Base-by-base conservation (phyloP, 1,140 invertebrate species). In the Drosophila varians region DNA sequence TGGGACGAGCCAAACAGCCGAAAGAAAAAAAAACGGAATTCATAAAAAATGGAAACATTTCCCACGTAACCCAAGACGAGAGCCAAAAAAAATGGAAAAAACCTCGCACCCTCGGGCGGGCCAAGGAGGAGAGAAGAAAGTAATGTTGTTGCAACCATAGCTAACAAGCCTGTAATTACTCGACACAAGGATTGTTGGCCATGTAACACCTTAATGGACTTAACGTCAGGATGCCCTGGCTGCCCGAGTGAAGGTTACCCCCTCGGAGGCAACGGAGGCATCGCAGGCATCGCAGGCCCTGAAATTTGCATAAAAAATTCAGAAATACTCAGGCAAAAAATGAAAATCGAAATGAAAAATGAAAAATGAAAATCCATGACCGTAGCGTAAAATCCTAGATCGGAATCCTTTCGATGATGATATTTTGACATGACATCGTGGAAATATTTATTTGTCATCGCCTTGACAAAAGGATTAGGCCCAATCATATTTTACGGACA, bases 131-230 rank as follows among this genome's bases (percentile, higher is more conserved):
- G n/a, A 42, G 36, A 69, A 73, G 56, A 66, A 68, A 68, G 57
- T 68, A 80, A 74, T 82, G 73, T 76, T 82, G 82, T 74, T 87
- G 65, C 74, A 80, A 86, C 82, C 82, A 82, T 87, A 86, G 82
- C 82, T 87, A 86, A 86, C 82, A 87, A 86, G 82, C 73, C 73
- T 66, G 77, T 87, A 87, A 86, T 86, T 86, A 86, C 82, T 86
- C 74, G 77, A 57, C 82, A 42, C 26, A 65, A 45, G 72, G 80
- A 84, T 80, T 84, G 77, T 69, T 82, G 77, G 68, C 58, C 68
- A 28, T 77, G 66, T 77, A 84, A 84, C 80, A 86, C 80, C 80
- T 86, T 80, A 86, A 86, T 80, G 80, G 80, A 76, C 77, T 61
- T 66, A 52, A 34, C 25, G 52, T 57, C 48, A 31, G 54, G 38